These are phyloP conservation scores for Sycobia sp. DNA, from an alignment of 1,140 invertebrate genomes.

Conservation along the genomic window DNA sequence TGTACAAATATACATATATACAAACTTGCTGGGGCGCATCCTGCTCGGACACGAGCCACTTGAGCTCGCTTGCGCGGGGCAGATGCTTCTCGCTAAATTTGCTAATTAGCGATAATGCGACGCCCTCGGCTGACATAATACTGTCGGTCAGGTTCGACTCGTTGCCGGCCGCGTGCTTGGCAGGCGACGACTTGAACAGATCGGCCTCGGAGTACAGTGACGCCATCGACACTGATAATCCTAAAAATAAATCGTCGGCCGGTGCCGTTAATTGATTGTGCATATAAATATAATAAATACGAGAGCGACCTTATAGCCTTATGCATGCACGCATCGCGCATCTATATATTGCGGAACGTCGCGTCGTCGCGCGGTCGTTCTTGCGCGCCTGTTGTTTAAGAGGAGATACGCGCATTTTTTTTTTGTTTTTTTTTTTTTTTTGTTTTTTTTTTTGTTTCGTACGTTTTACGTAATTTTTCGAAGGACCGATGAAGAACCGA, in stretches of 20 bases:
- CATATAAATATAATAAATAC: too few species aligned
- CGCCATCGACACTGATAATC: constrained; percentile 68
- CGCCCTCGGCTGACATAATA: constrained; percentile 74
- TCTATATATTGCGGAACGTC: too few species aligned
- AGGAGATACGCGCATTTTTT: too few species aligned
- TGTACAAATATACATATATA: constrained; percentile 13
- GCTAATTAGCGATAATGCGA: constrained; percentile 77
- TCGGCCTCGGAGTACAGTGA: constrained; percentile 69
- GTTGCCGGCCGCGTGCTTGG: constrained; percentile 28
- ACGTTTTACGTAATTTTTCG: too few species aligned
- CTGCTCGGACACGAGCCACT: constrained; percentile 81
- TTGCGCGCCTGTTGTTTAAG: too few species aligned
- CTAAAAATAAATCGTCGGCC: constrained; percentile 37
- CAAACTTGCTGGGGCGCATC: constrained; percentile 76
- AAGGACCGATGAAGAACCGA: too few species aligned
- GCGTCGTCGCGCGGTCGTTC: too few species aligned
- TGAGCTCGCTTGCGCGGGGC: constrained; percentile 78
- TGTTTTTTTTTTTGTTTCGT: too few species aligned
- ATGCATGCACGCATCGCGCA: too few species aligned
- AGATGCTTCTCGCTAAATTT: constrained; percentile 79
- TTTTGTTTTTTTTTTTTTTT: too few species aligned
- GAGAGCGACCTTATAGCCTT: too few species aligned
- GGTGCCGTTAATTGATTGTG: background rate
- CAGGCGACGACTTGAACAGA: constrained; percentile 46
- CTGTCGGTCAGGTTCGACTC: constrained; percentile 55